A percentile compares a stretch with the other conserved stretches of the same genome.
Evolutionary conservation across 53 echinoderm and acorn worm species (phyloP).

Genomic region (Crossaster papposus): DNA sequence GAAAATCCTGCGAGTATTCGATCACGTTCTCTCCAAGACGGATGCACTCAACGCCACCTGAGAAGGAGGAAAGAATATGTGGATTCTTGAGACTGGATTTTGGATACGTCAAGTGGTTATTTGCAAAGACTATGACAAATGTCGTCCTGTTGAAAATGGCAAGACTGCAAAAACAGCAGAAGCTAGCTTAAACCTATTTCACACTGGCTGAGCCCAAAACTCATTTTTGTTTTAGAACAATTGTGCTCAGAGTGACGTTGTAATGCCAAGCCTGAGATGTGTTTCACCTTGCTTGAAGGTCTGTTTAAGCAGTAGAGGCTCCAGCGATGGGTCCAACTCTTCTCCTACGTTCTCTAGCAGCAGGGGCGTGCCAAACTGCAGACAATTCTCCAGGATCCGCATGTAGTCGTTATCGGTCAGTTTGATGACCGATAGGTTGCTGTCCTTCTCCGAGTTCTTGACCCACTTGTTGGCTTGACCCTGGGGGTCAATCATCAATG

Average conservation of each 20-base stretch:
- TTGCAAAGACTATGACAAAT: too few relatives aligned
- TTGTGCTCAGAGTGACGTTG: not conserved
- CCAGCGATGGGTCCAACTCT: slow-evolving; percentile 95
- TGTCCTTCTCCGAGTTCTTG: slow-evolving; percentile 99
- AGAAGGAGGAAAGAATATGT: not conserved
- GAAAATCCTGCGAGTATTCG: slow-evolving; percentile 94
- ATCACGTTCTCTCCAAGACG: slow-evolving; percentile 93
- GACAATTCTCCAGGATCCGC: slow-evolving; percentile 98
- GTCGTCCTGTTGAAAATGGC: too few relatives aligned
- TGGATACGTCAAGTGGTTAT: not conserved
- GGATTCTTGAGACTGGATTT: not conserved
- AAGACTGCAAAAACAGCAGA: too few relatives aligned
- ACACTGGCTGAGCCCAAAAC: too few relatives aligned
- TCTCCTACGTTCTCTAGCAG: slow-evolving; percentile 96
- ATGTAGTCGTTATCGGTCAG: slow-evolving; percentile 98
- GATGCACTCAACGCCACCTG: slow-evolving; percentile 98
- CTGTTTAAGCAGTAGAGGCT: slow-evolving; percentile 95
- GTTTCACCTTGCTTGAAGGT: slow-evolving; percentile 97
- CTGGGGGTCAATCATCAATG: slow-evolving; percentile 98
- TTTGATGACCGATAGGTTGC: slow-evolving; percentile 97
- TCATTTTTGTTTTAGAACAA: too few relatives aligned
- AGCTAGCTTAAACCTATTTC: too few relatives aligned
- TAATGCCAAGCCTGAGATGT: not conserved
- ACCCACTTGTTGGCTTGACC: slow-evolving; percentile 99
- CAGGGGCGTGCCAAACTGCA: slow-evolving; percentile 96